phyloP scores from a whole-genome alignment of 2,888 invertebrate genomes.

The Isoperla grammatica region DNA sequence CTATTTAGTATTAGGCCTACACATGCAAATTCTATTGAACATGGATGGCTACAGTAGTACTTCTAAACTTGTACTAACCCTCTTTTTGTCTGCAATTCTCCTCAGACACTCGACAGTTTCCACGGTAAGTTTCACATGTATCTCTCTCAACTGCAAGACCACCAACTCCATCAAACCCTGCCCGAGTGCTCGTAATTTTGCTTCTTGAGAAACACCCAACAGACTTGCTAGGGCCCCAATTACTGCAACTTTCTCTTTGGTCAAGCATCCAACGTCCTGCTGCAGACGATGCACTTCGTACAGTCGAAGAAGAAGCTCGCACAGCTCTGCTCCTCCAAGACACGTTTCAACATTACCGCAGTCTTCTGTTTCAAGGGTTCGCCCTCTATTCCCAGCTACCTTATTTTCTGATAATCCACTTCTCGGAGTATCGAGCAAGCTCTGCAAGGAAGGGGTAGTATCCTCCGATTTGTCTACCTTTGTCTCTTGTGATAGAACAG shows the following conservation, averaged over 20 bases:
- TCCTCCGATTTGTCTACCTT: constrained; percentile 22
- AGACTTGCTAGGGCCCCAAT: constrained; percentile 45
- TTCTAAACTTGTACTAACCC: constrained; percentile 37
- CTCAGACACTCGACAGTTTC: constrained; percentile 46
- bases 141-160: constrained; percentile 45
- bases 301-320: constrained; percentile 44
- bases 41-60: too few relatives aligned
- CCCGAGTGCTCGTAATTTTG: constrained; percentile 45
- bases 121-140: constrained; percentile 46
- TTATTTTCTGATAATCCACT: neutral
- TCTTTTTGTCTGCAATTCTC: constrained; percentile 43
- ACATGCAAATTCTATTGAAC: too few relatives aligned
- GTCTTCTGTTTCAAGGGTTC: neutral
- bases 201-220: constrained; percentile 45
- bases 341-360: neutral
- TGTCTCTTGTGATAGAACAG: constrained; percentile 39
- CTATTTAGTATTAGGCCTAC: too few relatives aligned
- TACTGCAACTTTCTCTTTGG: constrained; percentile 43
- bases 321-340: constrained; percentile 44
- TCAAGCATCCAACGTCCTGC: constrained; percentile 17
- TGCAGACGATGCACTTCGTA: constrained; percentile 42
- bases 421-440: constrained; percentile 15
- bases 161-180: constrained; percentile 42
- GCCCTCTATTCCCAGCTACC: neutral
- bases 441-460: constrained; percentile 9